Base-by-base conservation (phyloP, 2,113 vertebrate species). In the Serinus canaria region DNA sequence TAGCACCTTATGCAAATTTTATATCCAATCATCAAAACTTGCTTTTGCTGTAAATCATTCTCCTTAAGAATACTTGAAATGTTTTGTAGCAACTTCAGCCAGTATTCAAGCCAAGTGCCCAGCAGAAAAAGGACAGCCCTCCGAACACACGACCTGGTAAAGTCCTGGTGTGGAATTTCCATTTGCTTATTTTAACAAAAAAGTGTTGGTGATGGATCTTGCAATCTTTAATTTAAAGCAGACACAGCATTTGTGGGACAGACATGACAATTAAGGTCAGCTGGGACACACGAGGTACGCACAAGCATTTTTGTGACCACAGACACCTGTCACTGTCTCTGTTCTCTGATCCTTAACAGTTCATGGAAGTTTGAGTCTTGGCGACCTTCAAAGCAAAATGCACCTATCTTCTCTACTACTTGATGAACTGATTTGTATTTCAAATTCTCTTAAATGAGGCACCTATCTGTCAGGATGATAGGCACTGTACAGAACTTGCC, bases 391-490 rank as follows among this genome's bases (percentile, higher is more conserved):
- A 83, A 83, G 62, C 28, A 90, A 87, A 91, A 89, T 33, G 67
- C 11, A 93, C 25, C 33, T 53, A 90, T 81, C 56, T 73, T 84
- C 68, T 83, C 92, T 94, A 96, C 88, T 93, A 93, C 35, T 83
- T 84, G 86, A 96, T 93, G 83, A 93, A 78, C 62, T 94, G 60
- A 95, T 96, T 93, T 96, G 86, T 95, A 83, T 96, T 97, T 96
- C 88, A 96, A 89, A 94, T 90, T 87, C 58, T 78, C 59, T 75
- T 72, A 93, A 90, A 84, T 50, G 83, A 95, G 94, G 58, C 81
- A 94, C 49, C 81, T 76, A 93, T 95, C 78, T 95, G 92, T 94
- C 93, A 96, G 76, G 27, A 94, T 96, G 96, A 96, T 2, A 94
- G 92, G 90, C 93, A 96, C 83, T 43, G 49, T 33, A 90, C 52